These are phyloP conservation scores for Andrena haemorrhoa DNA, from an alignment of 2,888 invertebrate species.

Conservation along the genomic window DNA sequence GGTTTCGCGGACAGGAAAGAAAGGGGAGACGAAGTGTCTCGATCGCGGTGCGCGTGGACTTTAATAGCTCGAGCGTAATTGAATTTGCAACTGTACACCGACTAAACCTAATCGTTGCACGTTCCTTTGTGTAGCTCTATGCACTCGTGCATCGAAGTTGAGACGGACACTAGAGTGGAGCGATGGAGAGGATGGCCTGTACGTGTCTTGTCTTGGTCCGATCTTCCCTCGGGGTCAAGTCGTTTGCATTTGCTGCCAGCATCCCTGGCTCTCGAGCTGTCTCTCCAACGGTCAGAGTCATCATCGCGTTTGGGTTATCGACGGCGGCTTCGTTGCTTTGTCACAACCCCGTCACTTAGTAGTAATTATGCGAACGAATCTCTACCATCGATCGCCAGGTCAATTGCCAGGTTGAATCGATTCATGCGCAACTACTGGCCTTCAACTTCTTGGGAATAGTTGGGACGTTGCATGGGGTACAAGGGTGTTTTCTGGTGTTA, in stretches of 20 bases:
- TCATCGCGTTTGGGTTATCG: conserved; percentile 37
- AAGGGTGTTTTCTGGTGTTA: too few relatives aligned
- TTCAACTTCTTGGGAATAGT: not conserved
- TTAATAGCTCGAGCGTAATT: conserved; percentile 56
- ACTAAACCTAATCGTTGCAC: conserved; percentile 29
- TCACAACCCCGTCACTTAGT: not conserved
- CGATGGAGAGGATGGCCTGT: conserved; percentile 18
- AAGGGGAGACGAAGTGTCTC: conserved; percentile 3
- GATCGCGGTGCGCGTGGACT: conserved; percentile 35
- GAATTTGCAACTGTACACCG: conserved; percentile 57
- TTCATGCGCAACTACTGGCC: conserved; percentile 28
- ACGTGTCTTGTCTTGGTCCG: conserved; percentile 64
- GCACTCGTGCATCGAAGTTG: conserved; percentile 38
- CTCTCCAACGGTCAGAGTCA: conserved; percentile 38
- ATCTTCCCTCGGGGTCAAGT: conserved; percentile 63
- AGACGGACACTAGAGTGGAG: conserved; percentile 9
- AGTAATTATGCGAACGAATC: conserved; percentile 49
- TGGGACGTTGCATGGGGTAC: too few relatives aligned
- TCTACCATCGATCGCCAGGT: not conserved
- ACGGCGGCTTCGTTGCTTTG: not conserved
- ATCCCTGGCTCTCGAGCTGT: not conserved
- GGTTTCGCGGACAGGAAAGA: not conserved
- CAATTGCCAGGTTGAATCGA: conserved; percentile 40
- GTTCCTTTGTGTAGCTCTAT: conserved; percentile 51
- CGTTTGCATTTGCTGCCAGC: conserved; percentile 61